phyloP scores from a whole-genome alignment of 2,797 vertebrate species.

The Heterohyrax brucei region DNA sequence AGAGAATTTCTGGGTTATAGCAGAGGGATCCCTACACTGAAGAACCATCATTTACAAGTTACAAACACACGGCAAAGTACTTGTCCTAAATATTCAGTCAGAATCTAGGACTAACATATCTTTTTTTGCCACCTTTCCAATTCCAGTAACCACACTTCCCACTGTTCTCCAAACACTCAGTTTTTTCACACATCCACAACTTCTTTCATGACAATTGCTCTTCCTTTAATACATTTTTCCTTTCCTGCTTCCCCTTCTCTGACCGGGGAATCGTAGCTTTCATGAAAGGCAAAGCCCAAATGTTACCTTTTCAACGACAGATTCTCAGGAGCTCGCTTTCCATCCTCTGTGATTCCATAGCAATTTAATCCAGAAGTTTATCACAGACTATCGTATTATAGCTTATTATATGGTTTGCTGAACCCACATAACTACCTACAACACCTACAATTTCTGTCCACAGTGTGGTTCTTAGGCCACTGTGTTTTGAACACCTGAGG shows the following conservation, averaged over 20 bases:
- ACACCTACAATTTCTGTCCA: background rate
- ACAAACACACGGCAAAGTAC: background rate
- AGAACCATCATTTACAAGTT: slow-evolving; percentile 46
- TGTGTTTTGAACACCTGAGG: background rate
- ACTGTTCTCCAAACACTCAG: background rate
- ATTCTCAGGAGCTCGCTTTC: background rate
- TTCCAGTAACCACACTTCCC: background rate
- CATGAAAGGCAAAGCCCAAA: background rate
- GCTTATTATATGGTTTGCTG: background rate
- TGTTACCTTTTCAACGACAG: background rate
- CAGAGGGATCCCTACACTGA: background rate
- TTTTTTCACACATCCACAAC: too few relatives aligned
- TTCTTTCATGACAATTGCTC: background rate
- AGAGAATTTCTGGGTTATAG: background rate
- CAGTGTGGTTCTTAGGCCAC: background rate
- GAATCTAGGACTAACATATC: background rate
- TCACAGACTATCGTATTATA: background rate
- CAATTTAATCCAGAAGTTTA: background rate
- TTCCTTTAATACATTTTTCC: background rate
- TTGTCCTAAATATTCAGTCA: slow-evolving; percentile 36
- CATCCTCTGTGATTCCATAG: background rate
- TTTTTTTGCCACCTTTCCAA: background rate
- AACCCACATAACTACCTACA: background rate
- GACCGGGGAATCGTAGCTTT: background rate
- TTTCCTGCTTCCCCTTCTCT: background rate